Conservation (phyloP, 2,888 invertebrate genomes). For the Cremastobaeus sp. region DNA sequence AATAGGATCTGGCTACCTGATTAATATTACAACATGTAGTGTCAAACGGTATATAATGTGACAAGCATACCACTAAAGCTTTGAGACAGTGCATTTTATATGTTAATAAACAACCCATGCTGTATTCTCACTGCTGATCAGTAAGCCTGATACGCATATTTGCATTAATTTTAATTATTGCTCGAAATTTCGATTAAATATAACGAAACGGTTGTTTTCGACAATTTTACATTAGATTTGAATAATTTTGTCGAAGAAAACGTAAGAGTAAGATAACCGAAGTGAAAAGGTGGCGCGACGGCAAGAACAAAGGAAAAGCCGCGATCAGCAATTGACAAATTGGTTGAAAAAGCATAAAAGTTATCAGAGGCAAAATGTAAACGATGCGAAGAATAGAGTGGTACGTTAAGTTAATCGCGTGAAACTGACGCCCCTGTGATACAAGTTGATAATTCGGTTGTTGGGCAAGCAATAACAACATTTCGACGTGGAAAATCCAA, state of each 20-base stretch:
- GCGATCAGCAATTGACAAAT: too few species aligned
- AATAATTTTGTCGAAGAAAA: too few species aligned
- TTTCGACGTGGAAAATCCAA: background rate
- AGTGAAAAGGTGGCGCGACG: too few species aligned
- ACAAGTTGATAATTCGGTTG: background rate
- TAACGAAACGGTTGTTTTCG: too few species aligned
- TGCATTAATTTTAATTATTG: too few species aligned
- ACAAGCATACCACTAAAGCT: conserved; percentile 11
- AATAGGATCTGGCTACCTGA: conserved; percentile 25
- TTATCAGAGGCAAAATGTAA: background rate
- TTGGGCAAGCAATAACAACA: background rate
- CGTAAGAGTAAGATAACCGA: too few species aligned
- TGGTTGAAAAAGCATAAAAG: background rate
- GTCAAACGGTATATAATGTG: conserved; percentile 34
- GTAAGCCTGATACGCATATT: too few species aligned
- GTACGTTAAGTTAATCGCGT: background rate
- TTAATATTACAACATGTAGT: conserved; percentile 40
- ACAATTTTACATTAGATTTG: too few species aligned
- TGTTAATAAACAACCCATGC: background rate
- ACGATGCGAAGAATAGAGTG: background rate
- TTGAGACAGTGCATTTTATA: background rate
- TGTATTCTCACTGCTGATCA: background rate
- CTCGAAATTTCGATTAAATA: too few species aligned
- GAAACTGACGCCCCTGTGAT: background rate
- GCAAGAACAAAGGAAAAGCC: too few species aligned